Evolutionary conservation across 2,113 vertebrate genomes (phyloP), one percentile per base, ranked within the genome.

Genomic region (Nyctereutes procyonoides): DNA sequence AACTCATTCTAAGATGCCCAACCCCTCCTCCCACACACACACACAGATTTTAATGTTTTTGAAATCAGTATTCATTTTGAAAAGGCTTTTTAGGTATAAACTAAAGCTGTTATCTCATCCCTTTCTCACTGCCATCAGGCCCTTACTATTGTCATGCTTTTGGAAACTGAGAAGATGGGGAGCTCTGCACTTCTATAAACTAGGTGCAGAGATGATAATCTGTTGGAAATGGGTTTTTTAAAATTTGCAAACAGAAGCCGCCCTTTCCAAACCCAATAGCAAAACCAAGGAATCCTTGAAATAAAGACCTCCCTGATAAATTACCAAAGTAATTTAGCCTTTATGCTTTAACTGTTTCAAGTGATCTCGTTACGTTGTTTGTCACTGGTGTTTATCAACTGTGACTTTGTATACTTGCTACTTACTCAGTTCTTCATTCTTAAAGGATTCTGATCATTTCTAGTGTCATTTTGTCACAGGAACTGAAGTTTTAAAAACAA

Each of bases 391-490:
- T 77, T 74, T 86, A 30, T 19, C n/a, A 74, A 12, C 55, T 56
- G 22, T 93, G 30, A 71, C 28, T 79, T 88, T 69, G 30, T 73
- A 56, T 51, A 35, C 43, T 91, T 88, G 87, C 28, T 91, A 3
- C 51, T 90, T 95, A 73, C 5, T n/a, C 9, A 30, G 38, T 62
- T 93, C 19, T 55, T 10, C 30, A 38, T 55, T 91, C 15, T 62
- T 90, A 43, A 1, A 90, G 43, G 76, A 93, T 93, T 93, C 81
- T 96, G 17, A 63, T 83, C 0, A 73, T 69, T 96, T 91, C 43
- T 93, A n/a, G 17, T 74, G 43, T 92, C 43, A 86, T 86, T 86
- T 94, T 96, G 69, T 93, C 24, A 43, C 30, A 63, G 51, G 32
- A 92, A 76, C 43, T 76, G 56, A 60, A 69, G 58, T 84, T 85